Conservation (phyloP, 2,888 invertebrate genomes). For the Hypselothyrea guttata region DNA sequence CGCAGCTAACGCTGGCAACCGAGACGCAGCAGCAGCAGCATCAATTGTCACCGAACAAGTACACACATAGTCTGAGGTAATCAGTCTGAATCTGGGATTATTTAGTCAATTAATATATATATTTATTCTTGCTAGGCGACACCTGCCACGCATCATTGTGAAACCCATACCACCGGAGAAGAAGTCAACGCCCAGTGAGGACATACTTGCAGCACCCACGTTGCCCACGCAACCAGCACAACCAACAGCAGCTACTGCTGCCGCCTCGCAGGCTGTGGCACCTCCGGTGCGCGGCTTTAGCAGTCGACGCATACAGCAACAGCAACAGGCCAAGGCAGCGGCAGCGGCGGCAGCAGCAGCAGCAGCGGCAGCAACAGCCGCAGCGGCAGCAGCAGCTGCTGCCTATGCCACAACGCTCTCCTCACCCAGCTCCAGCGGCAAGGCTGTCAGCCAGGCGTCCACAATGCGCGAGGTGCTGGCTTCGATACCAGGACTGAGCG, state of each 20-base stretch:
- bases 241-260: constrained; percentile 7
- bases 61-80: constrained; percentile 85
- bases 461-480: constrained; percentile 95
- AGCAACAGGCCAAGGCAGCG: constrained; percentile 77
- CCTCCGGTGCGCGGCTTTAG: constrained; percentile 72
- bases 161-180: constrained; percentile 87
- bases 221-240: constrained; percentile 1
- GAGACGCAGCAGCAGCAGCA: constrained; percentile 31
- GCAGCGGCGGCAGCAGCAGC: constrained; percentile 66
- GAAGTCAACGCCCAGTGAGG: constrained; percentile 59
- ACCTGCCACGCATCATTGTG: constrained; percentile 90
- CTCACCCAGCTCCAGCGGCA: constrained; percentile 53
- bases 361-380: constrained; percentile 69
- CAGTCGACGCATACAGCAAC: constrained; percentile 78
- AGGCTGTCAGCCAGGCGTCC: constrained; percentile 84
- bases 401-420: constrained; percentile 53
- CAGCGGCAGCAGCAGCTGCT: constrained; percentile 65
- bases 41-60: constrained; percentile 83
- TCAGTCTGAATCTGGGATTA: constrained; percentile 1
- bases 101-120: constrained; percentile 2
- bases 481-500: constrained; percentile 94
- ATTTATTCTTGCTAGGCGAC: constrained; percentile 79
- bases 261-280: constrained; percentile 12
- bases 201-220: constrained; percentile 23
- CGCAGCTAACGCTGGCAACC: constrained; percentile 19